phyloP scores from a whole-genome alignment of 2,113 vertebrate species.

The Ursus arctos region DNA sequence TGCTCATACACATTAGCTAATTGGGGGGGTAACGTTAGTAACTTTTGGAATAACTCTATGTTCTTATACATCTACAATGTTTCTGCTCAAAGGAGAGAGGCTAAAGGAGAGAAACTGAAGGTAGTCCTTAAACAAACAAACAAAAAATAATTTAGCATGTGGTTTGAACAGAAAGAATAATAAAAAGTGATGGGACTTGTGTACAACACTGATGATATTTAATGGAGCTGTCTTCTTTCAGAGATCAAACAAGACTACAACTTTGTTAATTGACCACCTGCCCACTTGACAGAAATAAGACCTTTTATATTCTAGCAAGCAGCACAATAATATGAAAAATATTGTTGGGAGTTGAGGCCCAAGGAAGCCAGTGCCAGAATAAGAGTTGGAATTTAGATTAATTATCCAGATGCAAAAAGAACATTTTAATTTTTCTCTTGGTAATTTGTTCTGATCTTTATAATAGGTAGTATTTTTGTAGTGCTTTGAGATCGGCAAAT shows the following conservation, averaged over 20 bases:
- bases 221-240: conserved; percentile 40
- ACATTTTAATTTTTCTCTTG: conserved; percentile 37
- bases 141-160: not conserved
- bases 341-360: conserved; percentile 34
- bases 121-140: not conserved
- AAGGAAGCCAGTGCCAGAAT: not conserved
- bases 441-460: not conserved
- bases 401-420: conserved; percentile 15
- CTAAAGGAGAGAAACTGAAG: not conserved
- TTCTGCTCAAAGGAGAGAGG: conserved; percentile 7
- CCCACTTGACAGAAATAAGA: not conserved
- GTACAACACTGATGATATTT: conserved; percentile 49
- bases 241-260: conserved; percentile 50
- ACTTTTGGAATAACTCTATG: conserved; percentile 11
- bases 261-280: conserved; percentile 53
- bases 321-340: conserved; percentile 47
- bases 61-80: conserved; percentile 25
- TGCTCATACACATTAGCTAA: not conserved
- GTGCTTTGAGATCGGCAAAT: not conserved
- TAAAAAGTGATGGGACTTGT: conserved; percentile 47
- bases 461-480: conserved; percentile 45
- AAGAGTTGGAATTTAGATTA: conserved; percentile 29
- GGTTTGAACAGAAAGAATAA: conserved; percentile 57
- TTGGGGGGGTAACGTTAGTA: not conserved
- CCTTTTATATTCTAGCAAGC: conserved; percentile 15